Base-by-base conservation (phyloP, 2,888 invertebrate species). In the Desoria tigrina region DNA sequence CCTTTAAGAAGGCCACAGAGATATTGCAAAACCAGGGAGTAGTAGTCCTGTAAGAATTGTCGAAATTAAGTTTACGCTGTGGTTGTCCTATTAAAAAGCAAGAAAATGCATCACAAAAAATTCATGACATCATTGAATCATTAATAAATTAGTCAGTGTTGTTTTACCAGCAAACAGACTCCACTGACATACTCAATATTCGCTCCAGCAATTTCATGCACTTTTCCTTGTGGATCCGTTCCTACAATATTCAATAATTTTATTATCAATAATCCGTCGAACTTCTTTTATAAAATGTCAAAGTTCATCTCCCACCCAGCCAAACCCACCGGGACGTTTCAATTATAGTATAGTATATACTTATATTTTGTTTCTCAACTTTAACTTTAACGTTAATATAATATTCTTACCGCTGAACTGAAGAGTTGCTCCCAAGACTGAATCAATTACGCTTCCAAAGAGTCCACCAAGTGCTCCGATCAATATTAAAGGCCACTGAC, bases 11-110 rank as follows among this genome's bases (percentile, higher is more conserved):
- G 84, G 84, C 86, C 86, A 87, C 63, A 83, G 79, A 64, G 81
- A 78, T 63, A 84, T 81, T 1, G 86, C 85, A 28, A 90, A 76
- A 73, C 85, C 83, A 14, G 92, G 90, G 77, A 89, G 84, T 4
- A 87, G 80, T 1, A 91, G 79, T 1, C 88, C 90, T 76, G 88
- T 89, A 9, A 89, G 80, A 59, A 93, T 85, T 65, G 88, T 89
- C 0, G 92, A 88, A 65, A 94, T 82, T 50, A 94, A 84, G 81
- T 94, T 94, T 0, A 94, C 91, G 78, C 90, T 88, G 78, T 94
- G 90, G 80, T 94, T 94, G 79, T 92, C 92, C 32, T 32, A 32
- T 32, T 32, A 7, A 11, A 32, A 32, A 32, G 11, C 11, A 32
- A n/a, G n/a, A n/a, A n/a, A n/a, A n/a, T n/a, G n/a, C n/a, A n/a